Conservation (phyloP, 2,888 invertebrate species). For the Diogma glabrata region DNA sequence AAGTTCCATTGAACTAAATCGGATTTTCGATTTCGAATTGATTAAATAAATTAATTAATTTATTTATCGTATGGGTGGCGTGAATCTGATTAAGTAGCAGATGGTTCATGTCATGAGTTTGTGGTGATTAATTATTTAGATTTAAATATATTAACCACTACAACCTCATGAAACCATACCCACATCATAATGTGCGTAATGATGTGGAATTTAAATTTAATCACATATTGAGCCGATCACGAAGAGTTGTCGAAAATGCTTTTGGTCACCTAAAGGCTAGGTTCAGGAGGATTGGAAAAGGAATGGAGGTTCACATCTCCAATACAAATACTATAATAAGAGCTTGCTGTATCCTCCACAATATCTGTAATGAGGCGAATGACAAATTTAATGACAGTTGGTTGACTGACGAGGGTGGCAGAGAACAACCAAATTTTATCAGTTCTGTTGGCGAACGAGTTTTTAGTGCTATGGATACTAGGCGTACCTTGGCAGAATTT, state of each 20-base stretch:
- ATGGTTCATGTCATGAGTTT: too few relatives aligned
- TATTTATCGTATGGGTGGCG: too few relatives aligned
- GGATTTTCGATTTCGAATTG: too few relatives aligned
- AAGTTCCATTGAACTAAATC: too few relatives aligned
- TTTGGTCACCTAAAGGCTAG: conserved; percentile 1
- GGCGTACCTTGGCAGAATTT: too few relatives aligned
- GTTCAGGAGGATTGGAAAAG: not conserved
- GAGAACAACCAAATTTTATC: not conserved
- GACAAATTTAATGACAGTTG: not conserved
- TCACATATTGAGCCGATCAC: not conserved
- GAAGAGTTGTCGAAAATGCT: conserved; percentile 4
- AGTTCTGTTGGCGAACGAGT: not conserved
- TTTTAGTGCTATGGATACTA: not conserved
- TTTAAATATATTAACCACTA: too few relatives aligned
- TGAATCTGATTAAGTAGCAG: too few relatives aligned
- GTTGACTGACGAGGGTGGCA: not conserved
- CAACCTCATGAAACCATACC: not conserved
- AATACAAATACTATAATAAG: not conserved
- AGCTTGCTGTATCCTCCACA: conserved; percentile 6
- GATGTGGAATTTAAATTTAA: not conserved
- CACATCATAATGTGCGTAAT: not conserved
- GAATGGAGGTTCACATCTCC: not conserved
- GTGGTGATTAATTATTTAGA: too few relatives aligned
- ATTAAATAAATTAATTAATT: too few relatives aligned
- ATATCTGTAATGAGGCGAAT: not conserved